These are phyloP conservation scores for Stegana nigrithorax DNA, from an alignment of 2,888 invertebrate species.

Conservation along the genomic window DNA sequence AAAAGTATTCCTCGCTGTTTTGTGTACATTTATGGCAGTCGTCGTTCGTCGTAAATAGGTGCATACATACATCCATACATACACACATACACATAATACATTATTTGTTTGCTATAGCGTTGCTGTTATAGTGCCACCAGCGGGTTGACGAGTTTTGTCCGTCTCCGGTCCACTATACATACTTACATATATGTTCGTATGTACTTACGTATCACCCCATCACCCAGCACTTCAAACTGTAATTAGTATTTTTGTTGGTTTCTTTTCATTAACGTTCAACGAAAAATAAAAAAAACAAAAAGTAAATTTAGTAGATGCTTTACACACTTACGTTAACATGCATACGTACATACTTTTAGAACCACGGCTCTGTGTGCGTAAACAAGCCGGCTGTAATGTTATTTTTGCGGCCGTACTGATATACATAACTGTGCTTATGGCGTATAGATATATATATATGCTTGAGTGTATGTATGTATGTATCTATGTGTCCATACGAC, in stretches of 20 bases:
- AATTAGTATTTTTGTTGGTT: not conserved
- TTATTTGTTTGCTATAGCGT: not conserved
- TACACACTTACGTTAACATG: too few species aligned
- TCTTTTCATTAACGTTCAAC: not conserved
- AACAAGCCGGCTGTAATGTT: not conserved
- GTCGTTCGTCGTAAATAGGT: not conserved
- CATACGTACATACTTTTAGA: not conserved
- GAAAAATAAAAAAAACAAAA: not conserved
- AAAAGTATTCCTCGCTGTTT: not conserved
- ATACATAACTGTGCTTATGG: not conserved
- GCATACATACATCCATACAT: too few species aligned
- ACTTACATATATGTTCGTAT: not conserved
- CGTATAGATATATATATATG: not conserved
- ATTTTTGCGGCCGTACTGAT: not conserved
- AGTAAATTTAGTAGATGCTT: too few species aligned
- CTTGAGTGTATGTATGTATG: not conserved
- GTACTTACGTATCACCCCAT: not conserved
- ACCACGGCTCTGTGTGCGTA: not conserved
- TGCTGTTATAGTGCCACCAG: not conserved
- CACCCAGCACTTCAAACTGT: not conserved
- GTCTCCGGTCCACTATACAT: not conserved
- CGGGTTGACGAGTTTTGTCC: not conserved
- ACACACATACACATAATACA: too few species aligned
- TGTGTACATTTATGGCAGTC: conserved; percentile 17
- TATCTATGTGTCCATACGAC: not conserved